A percentile compares a stretch with the other conserved stretches of the same genome.
Evolutionary conservation across 2,113 vertebrate species (phyloP).

Genomic region (Chamaea fasciata): DNA sequence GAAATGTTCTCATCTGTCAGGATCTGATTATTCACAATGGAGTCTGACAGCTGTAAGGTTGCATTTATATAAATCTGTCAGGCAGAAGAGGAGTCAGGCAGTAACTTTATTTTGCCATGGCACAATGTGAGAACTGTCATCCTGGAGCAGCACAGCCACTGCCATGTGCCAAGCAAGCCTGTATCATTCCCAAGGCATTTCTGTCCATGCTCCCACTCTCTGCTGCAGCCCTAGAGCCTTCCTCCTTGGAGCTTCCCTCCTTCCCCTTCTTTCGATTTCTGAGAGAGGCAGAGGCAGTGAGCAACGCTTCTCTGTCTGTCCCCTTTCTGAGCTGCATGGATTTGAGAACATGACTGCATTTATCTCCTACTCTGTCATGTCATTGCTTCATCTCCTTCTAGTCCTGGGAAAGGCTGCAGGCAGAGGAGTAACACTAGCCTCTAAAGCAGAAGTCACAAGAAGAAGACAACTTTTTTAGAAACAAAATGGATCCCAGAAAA

Average conservation of each 20-base stretch:
- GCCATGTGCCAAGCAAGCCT: not conserved
- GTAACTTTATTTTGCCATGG: not conserved
- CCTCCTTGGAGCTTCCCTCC: not conserved
- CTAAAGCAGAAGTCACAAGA: not conserved
- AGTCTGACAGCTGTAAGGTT: not conserved
- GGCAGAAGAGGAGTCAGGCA: not conserved
- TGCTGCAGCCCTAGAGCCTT: not conserved
- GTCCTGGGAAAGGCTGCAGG: accelerated
- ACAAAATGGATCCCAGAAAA: not conserved
- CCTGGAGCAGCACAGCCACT: not conserved
- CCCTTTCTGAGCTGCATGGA: not conserved
- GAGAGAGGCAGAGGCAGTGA: not conserved
- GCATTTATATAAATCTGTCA: not conserved
- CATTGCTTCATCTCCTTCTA: not conserved
- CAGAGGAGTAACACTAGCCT: not conserved
- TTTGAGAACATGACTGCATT: accelerated
- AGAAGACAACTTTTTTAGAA: not conserved
- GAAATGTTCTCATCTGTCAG: not conserved
- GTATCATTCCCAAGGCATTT: not conserved
- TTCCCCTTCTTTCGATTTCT: not conserved
- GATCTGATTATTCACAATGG: not conserved
- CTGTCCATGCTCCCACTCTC: not conserved
- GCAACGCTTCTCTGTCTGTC: not conserved
- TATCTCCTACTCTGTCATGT: not conserved
- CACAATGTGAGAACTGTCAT: not conserved